Percentiles rank a stretch among this genome's conserved stretches.
These are phyloP conservation scores for Smittia aterrima DNA, from an alignment of 2,888 invertebrate species.

Conservation along the genomic window DNA sequence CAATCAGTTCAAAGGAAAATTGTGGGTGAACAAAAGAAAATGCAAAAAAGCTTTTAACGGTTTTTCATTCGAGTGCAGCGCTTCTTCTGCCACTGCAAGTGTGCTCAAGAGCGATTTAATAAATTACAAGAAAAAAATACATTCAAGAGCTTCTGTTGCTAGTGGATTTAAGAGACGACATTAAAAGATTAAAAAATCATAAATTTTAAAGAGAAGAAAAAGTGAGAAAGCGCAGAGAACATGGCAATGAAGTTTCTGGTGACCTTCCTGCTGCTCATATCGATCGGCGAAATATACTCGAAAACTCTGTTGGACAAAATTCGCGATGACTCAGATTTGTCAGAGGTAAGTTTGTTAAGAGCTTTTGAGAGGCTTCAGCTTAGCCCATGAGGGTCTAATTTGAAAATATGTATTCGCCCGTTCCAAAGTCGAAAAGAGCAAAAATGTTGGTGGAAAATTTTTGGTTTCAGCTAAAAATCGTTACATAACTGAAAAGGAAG, in stretches of 20 bases:
- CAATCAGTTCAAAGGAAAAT: background rate
- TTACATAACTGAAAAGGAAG: constrained; percentile 29
- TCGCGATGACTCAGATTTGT: constrained; percentile 37
- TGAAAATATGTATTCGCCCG: background rate
- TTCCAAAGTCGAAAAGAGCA: background rate
- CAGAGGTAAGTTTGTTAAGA: constrained; percentile 26
- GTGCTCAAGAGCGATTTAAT: background rate
- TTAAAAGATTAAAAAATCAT: background rate
- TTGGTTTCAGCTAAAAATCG: constrained; percentile 9
- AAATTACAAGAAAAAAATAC: background rate
- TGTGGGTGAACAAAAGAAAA: background rate
- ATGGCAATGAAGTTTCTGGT: constrained; percentile 39
- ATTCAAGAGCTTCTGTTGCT: background rate
- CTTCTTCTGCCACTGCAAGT: background rate
- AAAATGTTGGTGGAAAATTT: constrained; percentile 7
- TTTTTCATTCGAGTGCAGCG: constrained; percentile 15
- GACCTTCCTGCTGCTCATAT: constrained; percentile 39
- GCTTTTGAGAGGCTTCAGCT: background rate
- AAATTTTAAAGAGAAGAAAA: too few species aligned
- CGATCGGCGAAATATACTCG: constrained; percentile 37
- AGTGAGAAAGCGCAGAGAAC: background rate
- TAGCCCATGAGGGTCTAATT: background rate
- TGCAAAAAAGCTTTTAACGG: constrained; percentile 28
- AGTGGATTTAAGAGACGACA: background rate
- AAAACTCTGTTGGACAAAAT: constrained; percentile 35